phyloP scores from a whole-genome alignment of 2,113 vertebrate species.

The Notarius lentiginosus region DNA sequence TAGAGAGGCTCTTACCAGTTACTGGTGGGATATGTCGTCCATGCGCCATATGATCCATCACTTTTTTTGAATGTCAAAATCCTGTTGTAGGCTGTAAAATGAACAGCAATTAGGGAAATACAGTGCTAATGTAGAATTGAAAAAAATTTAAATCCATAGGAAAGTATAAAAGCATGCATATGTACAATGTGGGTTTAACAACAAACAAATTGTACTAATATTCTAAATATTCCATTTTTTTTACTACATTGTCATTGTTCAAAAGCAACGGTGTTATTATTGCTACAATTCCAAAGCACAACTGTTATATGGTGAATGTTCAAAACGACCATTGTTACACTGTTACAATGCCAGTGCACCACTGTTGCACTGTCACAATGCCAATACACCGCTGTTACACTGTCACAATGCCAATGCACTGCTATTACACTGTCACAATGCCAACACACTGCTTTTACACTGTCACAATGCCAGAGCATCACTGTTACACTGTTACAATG shows the following conservation, averaged over 20 bases:
- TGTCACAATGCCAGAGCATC: not conserved
- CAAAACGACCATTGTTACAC: not conserved
- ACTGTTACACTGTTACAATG: not conserved
- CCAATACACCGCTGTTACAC: not conserved
- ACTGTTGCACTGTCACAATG: not conserved
- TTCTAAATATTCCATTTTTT: not conserved
- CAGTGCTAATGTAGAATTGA: not conserved
- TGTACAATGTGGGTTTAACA: not conserved
- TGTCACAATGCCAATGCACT: not conserved
- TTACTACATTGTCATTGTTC: not conserved
- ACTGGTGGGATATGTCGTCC: conserved; percentile 58
- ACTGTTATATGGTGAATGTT: no score
- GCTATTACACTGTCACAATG: not conserved
- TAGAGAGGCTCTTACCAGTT: conserved; percentile 72
- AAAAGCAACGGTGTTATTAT: no score
- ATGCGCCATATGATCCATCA: conserved; percentile 74
- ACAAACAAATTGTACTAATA: not conserved
- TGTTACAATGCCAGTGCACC: not conserved
- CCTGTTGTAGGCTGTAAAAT: conserved; percentile 67
- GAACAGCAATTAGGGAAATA: not conserved
- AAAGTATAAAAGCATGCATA: not conserved
- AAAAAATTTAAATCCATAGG: not conserved
- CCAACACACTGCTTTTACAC: not conserved
- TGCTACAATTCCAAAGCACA: no score
- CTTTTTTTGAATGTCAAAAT: conserved; percentile 65